Evolutionary conservation across 92 coral and sea anemone species (phyloP).

Genomic region (Actinernus sp.): DNA sequence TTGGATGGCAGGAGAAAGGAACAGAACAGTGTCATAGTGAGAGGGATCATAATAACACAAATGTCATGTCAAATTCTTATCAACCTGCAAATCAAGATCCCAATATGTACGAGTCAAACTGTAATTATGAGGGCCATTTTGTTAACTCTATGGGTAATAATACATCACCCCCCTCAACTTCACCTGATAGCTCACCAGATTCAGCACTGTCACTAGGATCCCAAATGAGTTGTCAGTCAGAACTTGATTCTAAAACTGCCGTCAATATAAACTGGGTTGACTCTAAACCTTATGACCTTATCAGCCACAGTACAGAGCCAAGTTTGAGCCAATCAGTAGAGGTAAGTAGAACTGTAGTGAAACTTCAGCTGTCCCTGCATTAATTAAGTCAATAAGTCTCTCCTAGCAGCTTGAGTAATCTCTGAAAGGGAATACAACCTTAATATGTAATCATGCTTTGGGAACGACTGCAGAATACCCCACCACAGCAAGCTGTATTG

Average conservation of each 20-base stretch:
- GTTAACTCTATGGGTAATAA: too few relatives aligned
- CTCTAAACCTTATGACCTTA: background rate
- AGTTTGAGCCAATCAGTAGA: background rate
- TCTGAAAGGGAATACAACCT: too few relatives aligned
- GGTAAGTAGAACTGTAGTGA: background rate
- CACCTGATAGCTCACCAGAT: constrained; percentile 69
- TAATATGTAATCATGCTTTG: too few relatives aligned
- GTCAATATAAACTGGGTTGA: background rate
- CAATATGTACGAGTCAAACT: background rate
- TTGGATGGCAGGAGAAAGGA: too few relatives aligned
- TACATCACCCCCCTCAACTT: constrained; percentile 33
- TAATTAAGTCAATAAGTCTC: too few relatives aligned
- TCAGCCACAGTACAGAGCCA: background rate
- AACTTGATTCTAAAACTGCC: background rate
- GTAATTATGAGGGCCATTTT: background rate
- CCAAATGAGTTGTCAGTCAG: constrained; percentile 42
- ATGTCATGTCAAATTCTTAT: background rate
- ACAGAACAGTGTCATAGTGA: too few relatives aligned
- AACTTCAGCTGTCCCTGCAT: too few relatives aligned
- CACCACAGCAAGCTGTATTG: too few relatives aligned
- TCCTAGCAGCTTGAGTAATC: too few relatives aligned
- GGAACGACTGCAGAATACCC: too few relatives aligned
- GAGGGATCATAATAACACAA: background rate
- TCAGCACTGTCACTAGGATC: constrained; percentile 73
- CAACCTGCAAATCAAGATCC: background rate